Base-by-base conservation (phyloP, 2,888 invertebrate species). In the Trissolcus brochymenae region DNA sequence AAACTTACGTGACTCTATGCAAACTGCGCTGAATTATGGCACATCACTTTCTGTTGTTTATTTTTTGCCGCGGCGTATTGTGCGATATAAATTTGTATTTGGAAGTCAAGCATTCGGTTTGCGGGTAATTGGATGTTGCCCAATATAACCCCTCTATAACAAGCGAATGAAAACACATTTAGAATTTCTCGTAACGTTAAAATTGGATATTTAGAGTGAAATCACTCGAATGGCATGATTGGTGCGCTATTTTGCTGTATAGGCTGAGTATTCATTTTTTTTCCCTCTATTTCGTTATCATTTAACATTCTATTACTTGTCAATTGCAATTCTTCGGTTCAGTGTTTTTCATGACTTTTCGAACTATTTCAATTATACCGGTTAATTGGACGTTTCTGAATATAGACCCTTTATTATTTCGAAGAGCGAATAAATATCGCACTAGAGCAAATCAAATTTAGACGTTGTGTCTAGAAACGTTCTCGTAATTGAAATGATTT, bases 51-150 rank as follows among this genome's bases (percentile, higher is more conserved):
- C 70, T 60, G 60, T 61, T 35, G 35, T 6, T 35, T 35, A 35
- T 70, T 70, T 41, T 70, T 76, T 65, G 59, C 35, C 50, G 51
- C 29, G 62, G 17, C 60, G 66, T 29, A 74, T 74, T 74, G 61
- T 74, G 60, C 60, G 62, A 29, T 53, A 62, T 74, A 62, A 67
- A 74, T 74, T 67, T 74, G 57, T 67, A 73, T 73, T 61, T 66
- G 61, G 55, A 67, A 67, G 51, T 62, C 6, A 53, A 7, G 54
- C 25, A 74, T 74, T 67, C 55, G 67, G 62, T 62, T 67, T 51
- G 61, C 16, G 60, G 62, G 40, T 74, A 74, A 74, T 74, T 74
- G 67, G 67, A 74, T 53, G 51, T 4, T 14, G 40, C 74, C 74
- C 50, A 62, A 74, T 74, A 74, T 67, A 74, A 62, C 51, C 67